These are phyloP conservation scores for Microcebus griseorufus DNA, from an alignment of 2,113 vertebrate species.

Conservation along the genomic window DNA sequence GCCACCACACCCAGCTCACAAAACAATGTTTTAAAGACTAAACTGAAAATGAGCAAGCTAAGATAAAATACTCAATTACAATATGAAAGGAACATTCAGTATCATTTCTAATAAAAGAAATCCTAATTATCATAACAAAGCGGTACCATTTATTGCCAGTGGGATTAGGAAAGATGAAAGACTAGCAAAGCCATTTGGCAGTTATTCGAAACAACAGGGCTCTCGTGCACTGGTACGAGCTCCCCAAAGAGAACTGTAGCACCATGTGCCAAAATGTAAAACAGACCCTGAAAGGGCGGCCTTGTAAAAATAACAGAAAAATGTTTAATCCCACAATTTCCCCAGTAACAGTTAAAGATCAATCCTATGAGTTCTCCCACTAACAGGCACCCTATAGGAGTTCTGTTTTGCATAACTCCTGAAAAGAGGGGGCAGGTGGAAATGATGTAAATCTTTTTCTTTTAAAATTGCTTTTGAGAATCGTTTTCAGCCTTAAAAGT, in stretches of 20 bases:
- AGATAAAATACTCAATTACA: slow-evolving; percentile 12
- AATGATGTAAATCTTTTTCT: too few relatives aligned
- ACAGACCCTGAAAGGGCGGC: neutral
- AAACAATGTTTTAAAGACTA: neutral
- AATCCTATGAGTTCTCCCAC: too few relatives aligned
- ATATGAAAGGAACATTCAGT: neutral
- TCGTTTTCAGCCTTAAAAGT: too few relatives aligned
- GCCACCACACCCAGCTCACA: neutral
- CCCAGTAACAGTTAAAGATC: too few relatives aligned
- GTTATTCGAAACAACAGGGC: neutral
- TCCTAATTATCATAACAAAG: neutral
- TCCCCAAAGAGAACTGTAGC: neutral
- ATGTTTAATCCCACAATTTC: too few relatives aligned
- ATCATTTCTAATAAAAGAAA: neutral
- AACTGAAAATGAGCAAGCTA: neutral
- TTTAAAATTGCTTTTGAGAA: too few relatives aligned
- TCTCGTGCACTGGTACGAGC: neutral
- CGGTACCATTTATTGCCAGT: neutral
- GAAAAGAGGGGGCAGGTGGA: too few relatives aligned
- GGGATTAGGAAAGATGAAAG: neutral
- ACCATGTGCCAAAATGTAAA: neutral
- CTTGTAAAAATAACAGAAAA: too few relatives aligned
- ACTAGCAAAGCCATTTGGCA: neutral
- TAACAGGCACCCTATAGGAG: too few relatives aligned
- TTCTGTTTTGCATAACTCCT: too few relatives aligned